Conservation (phyloP, 2,888 invertebrate genomes). For the Exocentrus adspersus region DNA sequence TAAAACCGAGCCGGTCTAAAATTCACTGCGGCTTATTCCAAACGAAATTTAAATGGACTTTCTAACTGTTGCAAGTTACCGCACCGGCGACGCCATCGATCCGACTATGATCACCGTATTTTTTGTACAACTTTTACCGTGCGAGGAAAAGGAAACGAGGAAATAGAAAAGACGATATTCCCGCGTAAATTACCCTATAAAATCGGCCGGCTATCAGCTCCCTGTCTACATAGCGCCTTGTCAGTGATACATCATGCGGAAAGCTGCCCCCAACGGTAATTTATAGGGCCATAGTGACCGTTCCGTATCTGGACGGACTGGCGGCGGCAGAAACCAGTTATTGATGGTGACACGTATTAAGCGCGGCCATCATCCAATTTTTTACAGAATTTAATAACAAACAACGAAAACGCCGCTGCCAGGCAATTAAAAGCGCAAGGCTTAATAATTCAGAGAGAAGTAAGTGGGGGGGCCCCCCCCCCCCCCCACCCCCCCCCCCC, state of each 20-base stretch:
- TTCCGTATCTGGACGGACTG: slow-evolving; percentile 42
- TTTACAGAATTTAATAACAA: slow-evolving; percentile 58
- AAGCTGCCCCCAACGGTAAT: slow-evolving; percentile 43
- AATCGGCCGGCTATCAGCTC: slow-evolving; percentile 19
- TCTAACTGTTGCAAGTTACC: no score
- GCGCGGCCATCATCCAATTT: slow-evolving; percentile 58
- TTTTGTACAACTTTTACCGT: no score
- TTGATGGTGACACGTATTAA: slow-evolving; percentile 62
- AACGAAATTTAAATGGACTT: no score
- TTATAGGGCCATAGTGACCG: slow-evolving; percentile 41
- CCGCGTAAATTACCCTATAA: slow-evolving; percentile 17
- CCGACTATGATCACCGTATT: no score
- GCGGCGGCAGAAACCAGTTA: slow-evolving; percentile 57
- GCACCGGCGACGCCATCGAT: no score
- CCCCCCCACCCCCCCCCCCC: no score
- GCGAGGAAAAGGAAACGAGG: not conserved
- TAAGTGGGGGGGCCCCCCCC: no score
- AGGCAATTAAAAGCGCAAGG: slow-evolving; percentile 51
- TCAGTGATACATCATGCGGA: slow-evolving; percentile 49
- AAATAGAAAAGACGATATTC: not conserved
- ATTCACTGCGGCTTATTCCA: no score
- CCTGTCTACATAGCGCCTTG: slow-evolving; percentile 34
- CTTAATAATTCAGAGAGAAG: no score
- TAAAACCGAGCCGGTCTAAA: not conserved
- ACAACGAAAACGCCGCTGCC: slow-evolving; percentile 53